Percentiles rank a stretch among this genome's conserved stretches.
Evolutionary conservation across 2,113 vertebrate genomes (phyloP).

Genomic region (Poecilia latipinna): DNA sequence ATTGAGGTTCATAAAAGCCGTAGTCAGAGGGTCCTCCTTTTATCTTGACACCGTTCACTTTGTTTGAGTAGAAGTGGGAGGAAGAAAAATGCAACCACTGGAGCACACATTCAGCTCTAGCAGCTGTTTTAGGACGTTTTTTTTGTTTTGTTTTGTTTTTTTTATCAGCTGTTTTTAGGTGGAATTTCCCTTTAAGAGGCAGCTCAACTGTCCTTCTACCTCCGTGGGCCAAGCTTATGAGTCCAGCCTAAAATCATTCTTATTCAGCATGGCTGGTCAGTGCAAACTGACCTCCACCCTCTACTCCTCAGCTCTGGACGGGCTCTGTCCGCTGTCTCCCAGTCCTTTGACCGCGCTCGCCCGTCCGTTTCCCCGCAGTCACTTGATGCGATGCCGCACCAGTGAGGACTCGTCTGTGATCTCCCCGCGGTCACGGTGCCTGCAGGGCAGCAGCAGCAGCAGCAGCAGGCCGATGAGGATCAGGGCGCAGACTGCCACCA

Average conservation of each 20-base stretch:
- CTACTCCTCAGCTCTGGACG: constrained; percentile 23
- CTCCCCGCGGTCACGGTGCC: constrained; percentile 71
- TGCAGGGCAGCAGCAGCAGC: constrained; percentile 84
- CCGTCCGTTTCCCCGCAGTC: constrained; percentile 66
- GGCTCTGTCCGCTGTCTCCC: background rate
- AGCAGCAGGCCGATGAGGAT: constrained; percentile 85
- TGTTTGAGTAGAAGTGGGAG: constrained; percentile 1
- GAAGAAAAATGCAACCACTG: background rate
- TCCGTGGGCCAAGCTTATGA: constrained; percentile 26
- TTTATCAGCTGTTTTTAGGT: constrained; percentile 2
- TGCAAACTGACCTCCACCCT: constrained; percentile 8
- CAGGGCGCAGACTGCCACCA: constrained; percentile 89
- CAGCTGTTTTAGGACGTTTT: constrained; percentile 12
- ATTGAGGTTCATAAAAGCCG: background rate
- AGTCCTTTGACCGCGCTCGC: constrained; percentile 6
- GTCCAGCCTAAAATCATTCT: constrained; percentile 37
- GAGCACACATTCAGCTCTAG: background rate
- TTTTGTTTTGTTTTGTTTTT: no score
- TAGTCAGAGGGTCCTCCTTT: background rate
- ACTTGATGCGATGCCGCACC: constrained; percentile 94
- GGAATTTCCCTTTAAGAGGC: constrained; percentile 47
- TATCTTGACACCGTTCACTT: background rate
- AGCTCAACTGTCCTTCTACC: constrained; percentile 28
- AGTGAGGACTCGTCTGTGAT: constrained; percentile 95
- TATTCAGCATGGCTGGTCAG: constrained; percentile 9